phyloP scores from a whole-genome alignment of 2,888 invertebrate species.

The Xanthorhoe spadicearia region DNA sequence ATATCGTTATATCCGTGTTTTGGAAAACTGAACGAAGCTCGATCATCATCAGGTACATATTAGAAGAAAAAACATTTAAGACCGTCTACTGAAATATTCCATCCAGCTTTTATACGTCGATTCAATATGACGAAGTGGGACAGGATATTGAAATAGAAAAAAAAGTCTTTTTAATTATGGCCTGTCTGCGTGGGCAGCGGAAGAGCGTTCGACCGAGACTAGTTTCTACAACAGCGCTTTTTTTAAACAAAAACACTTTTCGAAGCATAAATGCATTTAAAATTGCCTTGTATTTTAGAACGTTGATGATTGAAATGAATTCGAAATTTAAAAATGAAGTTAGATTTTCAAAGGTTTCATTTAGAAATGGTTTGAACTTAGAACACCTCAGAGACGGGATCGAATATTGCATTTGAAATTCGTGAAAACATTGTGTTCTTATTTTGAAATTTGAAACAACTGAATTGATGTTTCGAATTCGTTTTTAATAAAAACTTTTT shows the following conservation, averaged over 20 bases:
- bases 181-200: conserved; percentile 48
- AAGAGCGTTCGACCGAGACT: conserved; percentile 37
- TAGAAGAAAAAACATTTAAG: neutral
- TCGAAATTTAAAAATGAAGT: neutral
- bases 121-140: conserved; percentile 68
- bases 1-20: too few relatives aligned
- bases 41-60: too few relatives aligned
- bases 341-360: too few relatives aligned
- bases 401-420: too few relatives aligned
- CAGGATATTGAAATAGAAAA: conserved; percentile 61
- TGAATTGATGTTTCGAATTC: too few relatives aligned
- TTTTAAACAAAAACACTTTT: conserved; percentile 20
- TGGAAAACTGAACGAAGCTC: too few relatives aligned
- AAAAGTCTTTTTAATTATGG: conserved; percentile 68
- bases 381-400: too few relatives aligned
- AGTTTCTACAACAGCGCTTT: conserved; percentile 26
- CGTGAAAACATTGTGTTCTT: too few relatives aligned
- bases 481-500: too few relatives aligned
- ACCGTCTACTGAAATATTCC: conserved; percentile 1
- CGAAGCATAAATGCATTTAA: neutral
- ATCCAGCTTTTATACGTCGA: conserved; percentile 47
- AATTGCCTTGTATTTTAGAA: neutral
- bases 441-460: too few relatives aligned
- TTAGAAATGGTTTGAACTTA: too few relatives aligned
- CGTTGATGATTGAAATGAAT: neutral